phyloP scores from a whole-genome alignment of 2,113 vertebrate species.

The Peromyscus californicus region DNA sequence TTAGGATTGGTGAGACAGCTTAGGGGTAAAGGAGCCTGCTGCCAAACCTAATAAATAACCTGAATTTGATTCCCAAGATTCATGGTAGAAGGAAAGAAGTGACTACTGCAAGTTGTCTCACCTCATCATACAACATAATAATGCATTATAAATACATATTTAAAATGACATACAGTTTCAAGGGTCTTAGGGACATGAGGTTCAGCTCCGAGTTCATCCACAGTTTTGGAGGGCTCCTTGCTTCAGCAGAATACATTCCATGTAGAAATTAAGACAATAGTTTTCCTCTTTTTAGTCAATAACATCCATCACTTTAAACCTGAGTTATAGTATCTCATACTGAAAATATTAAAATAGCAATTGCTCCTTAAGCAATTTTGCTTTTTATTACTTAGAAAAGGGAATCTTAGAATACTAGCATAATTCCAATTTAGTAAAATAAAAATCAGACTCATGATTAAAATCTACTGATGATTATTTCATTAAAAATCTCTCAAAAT shows the following conservation, averaged over 20 bases:
- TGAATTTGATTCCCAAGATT: not conserved
- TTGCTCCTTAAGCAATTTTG: constrained; percentile 17
- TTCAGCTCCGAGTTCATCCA: not conserved
- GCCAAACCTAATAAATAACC: not conserved
- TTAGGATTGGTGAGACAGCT: not conserved
- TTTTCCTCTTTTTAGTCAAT: constrained; percentile 1
- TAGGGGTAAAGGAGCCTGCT: not conserved
- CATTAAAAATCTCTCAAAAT: constrained; percentile 22
- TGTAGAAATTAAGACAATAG: not conserved
- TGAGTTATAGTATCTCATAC: not conserved
- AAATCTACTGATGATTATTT: constrained; percentile 62
- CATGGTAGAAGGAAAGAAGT: not conserved
- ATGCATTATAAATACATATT: not conserved
- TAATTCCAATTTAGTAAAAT: constrained; percentile 36
- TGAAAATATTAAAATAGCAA: not conserved
- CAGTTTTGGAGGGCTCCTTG: not conserved
- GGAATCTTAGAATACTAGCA: constrained; percentile 40
- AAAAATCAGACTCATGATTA: constrained; percentile 42
- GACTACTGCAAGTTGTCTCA: not conserved
- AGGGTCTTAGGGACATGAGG: not conserved
- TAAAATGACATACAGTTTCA: not conserved
- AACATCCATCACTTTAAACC: not conserved
- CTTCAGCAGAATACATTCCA: not conserved
- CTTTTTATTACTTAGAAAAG: constrained; percentile 11
- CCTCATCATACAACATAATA: not conserved